Evolutionary conservation across 2,888 invertebrate species (phyloP).

Genomic region (Clusia tigrina): DNA sequence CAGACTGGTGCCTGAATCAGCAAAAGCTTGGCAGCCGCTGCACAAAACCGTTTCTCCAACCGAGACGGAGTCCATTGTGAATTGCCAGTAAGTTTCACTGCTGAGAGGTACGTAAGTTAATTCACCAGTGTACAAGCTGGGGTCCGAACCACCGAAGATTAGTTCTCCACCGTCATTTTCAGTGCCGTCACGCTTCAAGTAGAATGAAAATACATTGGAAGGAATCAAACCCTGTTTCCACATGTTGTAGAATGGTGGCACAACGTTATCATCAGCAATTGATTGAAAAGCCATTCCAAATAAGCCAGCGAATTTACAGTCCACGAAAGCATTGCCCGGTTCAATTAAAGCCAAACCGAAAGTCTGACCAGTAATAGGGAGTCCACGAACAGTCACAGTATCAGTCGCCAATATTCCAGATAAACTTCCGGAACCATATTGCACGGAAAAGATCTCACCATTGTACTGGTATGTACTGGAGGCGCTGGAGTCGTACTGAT

Average conservation of each 20-base stretch:
- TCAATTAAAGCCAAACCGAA: slow-evolving; percentile 94
- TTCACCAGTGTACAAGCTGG: slow-evolving; percentile 76
- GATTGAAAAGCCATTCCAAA: slow-evolving; percentile 88
- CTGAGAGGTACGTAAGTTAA: slow-evolving; percentile 78
- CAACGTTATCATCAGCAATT: slow-evolving; percentile 88
- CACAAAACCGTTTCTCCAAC: slow-evolving; percentile 72
- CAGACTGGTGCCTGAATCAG: slow-evolving; percentile 94
- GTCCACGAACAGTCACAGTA: slow-evolving; percentile 74
- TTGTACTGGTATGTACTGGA: slow-evolving; percentile 85
- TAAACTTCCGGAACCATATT: slow-evolving; percentile 94
- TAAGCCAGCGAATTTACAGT: slow-evolving; percentile 97
- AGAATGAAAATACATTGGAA: slow-evolving; percentile 89
- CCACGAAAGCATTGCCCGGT: slow-evolving; percentile 92
- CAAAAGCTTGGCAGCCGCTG: slow-evolving; percentile 84
- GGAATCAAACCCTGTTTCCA: slow-evolving; percentile 76
- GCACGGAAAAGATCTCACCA: slow-evolving; percentile 88
- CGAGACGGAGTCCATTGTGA: slow-evolving; percentile 77
- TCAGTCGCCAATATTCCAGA: slow-evolving; percentile 94
- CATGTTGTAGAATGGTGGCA: slow-evolving; percentile 93
- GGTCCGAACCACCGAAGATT: slow-evolving; percentile 91
- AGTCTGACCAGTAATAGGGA: slow-evolving; percentile 78
- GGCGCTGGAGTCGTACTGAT: slow-evolving; percentile 88
- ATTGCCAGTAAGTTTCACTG: slow-evolving; percentile 93
- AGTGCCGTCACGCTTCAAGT: slow-evolving; percentile 77
- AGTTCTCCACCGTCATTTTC: slow-evolving; percentile 82